Conservation (phyloP, 2,888 invertebrate genomes). For the Osmoderma eremita region DNA sequence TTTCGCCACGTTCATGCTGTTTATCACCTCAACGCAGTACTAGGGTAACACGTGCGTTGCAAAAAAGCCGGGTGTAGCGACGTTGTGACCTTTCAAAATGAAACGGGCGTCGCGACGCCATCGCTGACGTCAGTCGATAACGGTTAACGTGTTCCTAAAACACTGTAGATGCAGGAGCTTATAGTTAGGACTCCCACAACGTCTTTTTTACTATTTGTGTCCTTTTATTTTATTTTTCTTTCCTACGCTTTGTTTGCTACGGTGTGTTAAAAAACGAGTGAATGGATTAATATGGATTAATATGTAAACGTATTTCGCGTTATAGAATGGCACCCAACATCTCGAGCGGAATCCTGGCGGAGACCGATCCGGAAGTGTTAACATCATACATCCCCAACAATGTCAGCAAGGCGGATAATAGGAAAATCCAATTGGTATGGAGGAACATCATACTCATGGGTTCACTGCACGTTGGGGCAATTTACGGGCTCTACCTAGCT, state of each 20-base stretch:
- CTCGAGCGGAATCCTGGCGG: constrained; percentile 71
- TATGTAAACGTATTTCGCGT: not conserved
- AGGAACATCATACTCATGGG: constrained; percentile 82
- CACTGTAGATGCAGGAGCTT: not conserved
- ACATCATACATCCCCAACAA: constrained; percentile 48
- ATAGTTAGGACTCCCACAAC: too few relatives aligned
- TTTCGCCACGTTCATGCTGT: not conserved
- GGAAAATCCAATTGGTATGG: constrained; percentile 78
- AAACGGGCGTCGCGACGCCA: constrained; percentile 2
- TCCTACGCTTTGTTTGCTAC: not conserved
- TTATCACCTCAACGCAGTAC: too few relatives aligned
- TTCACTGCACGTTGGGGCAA: constrained; percentile 78
- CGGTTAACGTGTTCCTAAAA: not conserved
- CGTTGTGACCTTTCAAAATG: constrained; percentile 11
- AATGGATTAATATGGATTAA: too few relatives aligned
- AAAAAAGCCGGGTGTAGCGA: not conserved
- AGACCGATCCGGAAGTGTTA: constrained; percentile 69
- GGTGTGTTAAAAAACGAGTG: not conserved
- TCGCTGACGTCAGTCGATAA: constrained; percentile 21
- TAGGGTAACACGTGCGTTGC: not conserved
- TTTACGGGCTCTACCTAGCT: constrained; percentile 80
- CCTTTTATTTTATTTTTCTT: not conserved
- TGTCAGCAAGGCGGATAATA: constrained; percentile 64
- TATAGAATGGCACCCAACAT: constrained; percentile 59
- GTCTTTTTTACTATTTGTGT: not conserved